Evolutionary conservation across 2,797 vertebrate genomes (phyloP), one percentile per base, ranked within the genome.

Genomic region (Chelon auratus): DNA sequence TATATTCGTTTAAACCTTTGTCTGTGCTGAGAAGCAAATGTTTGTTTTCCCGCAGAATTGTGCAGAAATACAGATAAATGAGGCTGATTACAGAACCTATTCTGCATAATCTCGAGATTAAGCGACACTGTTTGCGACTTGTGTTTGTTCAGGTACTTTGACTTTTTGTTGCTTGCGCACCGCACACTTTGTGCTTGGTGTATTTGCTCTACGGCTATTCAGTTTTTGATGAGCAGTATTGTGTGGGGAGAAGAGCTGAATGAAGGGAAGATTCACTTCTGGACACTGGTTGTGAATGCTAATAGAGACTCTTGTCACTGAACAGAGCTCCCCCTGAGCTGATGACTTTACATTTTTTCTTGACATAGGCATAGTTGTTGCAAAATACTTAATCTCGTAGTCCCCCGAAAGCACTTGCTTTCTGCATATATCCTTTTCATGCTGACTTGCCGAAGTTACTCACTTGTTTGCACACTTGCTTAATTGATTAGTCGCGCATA

Each of bases 1-100:
- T 48, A 50, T 66, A 66, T 84, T 63, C 4, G 26, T 39, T 80
- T 71, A 84, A 82, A 64, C 50, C 30, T 15, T 74, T 59, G 77
- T 87, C 58, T 87, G 65, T 80, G 40, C 36, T 56, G 26, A 73
- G 73, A 82, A 75, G 66, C 54, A 68, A 71, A 72, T 75, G 68
- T 80, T 89, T 78, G 65, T 62, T 81, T 76, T 78, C n/a, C 18
- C 1, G 11, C 62, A 73, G 15, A 84, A 61, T 54, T 71, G 50
- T 42, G 75, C n/a, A 70, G 50, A 78, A 70, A 64, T 53, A 33
- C 52, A 80, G 71, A 75, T 74, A 85, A 83, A 84, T 81, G 40
- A 56, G 54, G 24, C 24, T 54, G 68, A 84, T 91, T 77, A 62
- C 36, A 36, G 78, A 68, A 71, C 11, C 65, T 68, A 7, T 59